Percentiles rank a stretch among this genome's conserved stretches.
Evolutionary conservation across 2,888 invertebrate species (phyloP).

Genomic region (Stramonita haemastoma): DNA sequence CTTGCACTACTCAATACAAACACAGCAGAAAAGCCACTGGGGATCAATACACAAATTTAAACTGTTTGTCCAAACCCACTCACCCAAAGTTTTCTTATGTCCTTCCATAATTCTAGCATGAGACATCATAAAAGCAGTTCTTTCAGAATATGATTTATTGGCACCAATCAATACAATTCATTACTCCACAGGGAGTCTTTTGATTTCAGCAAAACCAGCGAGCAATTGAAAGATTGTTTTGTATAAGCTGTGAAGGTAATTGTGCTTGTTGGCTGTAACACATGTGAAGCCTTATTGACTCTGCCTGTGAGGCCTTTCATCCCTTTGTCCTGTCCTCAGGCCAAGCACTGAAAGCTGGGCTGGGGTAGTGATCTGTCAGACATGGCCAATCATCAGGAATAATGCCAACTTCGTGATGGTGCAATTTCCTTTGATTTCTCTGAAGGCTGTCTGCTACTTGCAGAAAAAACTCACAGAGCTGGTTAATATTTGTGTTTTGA

Average conservation of each 20-base stretch:
- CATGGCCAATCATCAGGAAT: neutral
- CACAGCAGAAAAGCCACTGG: too few relatives aligned
- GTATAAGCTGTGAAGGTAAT: neutral
- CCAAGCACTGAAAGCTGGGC: neutral
- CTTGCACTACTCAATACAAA: too few relatives aligned
- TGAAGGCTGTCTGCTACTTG: too few relatives aligned
- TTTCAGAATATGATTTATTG: too few relatives aligned
- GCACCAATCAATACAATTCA: too few relatives aligned
- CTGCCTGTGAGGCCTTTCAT: neutral
- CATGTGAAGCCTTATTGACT: slow-evolving; percentile 24
- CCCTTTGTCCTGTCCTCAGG: neutral
- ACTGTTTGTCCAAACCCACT: too few relatives aligned
- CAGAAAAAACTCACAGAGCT: neutral
- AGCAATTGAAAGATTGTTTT: slow-evolving; percentile 1
- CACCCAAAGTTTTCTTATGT: too few relatives aligned
- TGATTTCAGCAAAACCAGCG: neutral
- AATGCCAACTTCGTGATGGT: neutral
- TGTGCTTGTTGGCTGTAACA: neutral
- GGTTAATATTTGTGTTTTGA: neutral
- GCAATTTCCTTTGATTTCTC: too few relatives aligned
- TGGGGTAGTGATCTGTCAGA: neutral
- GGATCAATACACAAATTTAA: too few relatives aligned
- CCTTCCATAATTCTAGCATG: too few relatives aligned
- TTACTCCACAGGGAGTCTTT: too few relatives aligned
- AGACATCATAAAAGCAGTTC: too few relatives aligned